Evolutionary conservation across 2,888 invertebrate species (phyloP), one percentile per base, ranked within the genome.

Genomic region (Aethes cnicana): DNA sequence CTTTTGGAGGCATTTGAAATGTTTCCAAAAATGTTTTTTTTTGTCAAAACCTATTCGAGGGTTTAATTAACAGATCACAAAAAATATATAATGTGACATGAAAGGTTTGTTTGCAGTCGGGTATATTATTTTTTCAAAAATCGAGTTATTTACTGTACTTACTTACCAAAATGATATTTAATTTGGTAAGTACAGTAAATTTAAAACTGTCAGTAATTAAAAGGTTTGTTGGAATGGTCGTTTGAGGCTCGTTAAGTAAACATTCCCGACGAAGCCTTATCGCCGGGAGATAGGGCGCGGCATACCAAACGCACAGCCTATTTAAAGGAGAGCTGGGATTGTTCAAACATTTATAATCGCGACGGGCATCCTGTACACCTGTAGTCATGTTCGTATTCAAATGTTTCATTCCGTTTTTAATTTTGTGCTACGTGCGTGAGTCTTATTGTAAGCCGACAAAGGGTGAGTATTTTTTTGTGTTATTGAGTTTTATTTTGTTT

Each of bases 191-290:
- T 8, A 11, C n/a, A 36, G 7, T 36, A 20, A 18, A 11, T 12
- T 28, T 9, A 41, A 37, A 39, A 25, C 14, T 32, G 14, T 16
- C 18, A 12, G 35, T 55, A 74, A 75, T 79, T 72, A 74, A 74
- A 78, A 69, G 69, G 56, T 66, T 72, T 66, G 62, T 64, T 55
- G 65, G 62, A 66, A 64, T 61, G 66, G 74, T 75, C 72, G 72
- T 77, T 74, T 71, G 68, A 75, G 64, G 63, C 77, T 81, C 85
- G 82, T 86, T 84, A 88, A 61, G 78, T 78, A 86, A 88, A 89
- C 85, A 88, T 89, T 88, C 81, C 84, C 81, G 69, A 69, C 66
- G 59, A 59, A 55, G 58, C 60, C 72, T 87, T 88, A 89, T 88
- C 89, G 84, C 62, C 7, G 36, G 39, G 58, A 81, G 87, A 88